A percentile compares a stretch with the other conserved stretches of the same genome.
Conservation (phyloP, 2,888 invertebrate genomes). For the Caenorhabditis sinica region DNA sequence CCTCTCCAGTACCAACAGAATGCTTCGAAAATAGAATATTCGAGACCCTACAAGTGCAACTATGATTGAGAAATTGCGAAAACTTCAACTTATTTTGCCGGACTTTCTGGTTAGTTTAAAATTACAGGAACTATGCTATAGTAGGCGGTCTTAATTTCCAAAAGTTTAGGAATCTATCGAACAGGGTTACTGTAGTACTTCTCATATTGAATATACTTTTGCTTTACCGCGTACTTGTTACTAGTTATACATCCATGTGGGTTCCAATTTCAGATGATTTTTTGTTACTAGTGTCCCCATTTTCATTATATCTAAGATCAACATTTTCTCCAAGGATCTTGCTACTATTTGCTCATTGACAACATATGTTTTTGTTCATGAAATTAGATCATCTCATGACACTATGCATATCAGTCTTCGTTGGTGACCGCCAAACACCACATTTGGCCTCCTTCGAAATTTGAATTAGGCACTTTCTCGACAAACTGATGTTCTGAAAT, state of each 20-base stretch:
- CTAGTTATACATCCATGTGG: too few species aligned
- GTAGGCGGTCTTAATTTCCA: too few species aligned
- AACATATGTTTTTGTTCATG: slow-evolving; percentile 4
- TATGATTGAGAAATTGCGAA: not conserved
- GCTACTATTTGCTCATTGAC: not conserved
- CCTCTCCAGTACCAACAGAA: not conserved
- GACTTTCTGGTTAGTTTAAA: not conserved
- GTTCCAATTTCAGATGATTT: too few species aligned
- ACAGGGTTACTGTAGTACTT: too few species aligned
- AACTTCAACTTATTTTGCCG: not conserved
- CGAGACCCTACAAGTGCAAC: not conserved
- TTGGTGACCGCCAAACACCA: not conserved
- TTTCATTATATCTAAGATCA: too few species aligned
- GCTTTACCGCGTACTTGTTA: too few species aligned
- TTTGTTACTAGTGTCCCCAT: too few species aligned
- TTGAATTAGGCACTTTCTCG: not conserved
- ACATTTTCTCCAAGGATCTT: too few species aligned
- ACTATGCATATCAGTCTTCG: slow-evolving; percentile 20
- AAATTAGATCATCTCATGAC: slow-evolving; percentile 17
- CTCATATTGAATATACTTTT: too few species aligned
- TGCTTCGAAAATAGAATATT: slow-evolving; percentile 3
- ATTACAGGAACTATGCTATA: too few species aligned
- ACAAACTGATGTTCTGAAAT: not conserved
- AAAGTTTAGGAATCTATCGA: too few species aligned
- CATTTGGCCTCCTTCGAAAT: not conserved